Percentiles rank a stretch among this genome's conserved stretches.
phyloP scores from a whole-genome alignment of 2,113 vertebrate species.

The Gallinago jamesoni region DNA sequence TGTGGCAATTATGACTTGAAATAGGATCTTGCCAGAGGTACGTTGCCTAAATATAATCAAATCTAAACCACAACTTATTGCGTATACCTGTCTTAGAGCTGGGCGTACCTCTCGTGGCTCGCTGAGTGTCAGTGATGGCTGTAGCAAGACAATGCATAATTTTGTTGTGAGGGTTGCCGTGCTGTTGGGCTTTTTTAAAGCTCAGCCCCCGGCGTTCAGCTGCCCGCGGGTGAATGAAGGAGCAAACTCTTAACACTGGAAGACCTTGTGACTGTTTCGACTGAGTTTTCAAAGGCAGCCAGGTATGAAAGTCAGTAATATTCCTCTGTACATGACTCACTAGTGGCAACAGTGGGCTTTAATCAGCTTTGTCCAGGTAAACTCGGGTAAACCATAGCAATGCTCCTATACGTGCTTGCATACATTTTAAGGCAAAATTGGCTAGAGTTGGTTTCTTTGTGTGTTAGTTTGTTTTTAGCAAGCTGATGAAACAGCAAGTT shows the following conservation, averaged over 20 bases:
- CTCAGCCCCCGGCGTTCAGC: not conserved
- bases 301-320: not conserved
- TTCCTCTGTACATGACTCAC: not conserved
- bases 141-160: not conserved
- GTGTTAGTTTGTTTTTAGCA: not conserved
- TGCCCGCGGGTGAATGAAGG: not conserved
- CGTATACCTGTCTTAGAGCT: not conserved
- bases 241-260: not conserved
- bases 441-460: not conserved
- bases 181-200: not conserved
- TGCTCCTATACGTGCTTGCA: not conserved
- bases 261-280: not conserved
- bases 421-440: not conserved
- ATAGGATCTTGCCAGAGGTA: constrained; percentile 34
- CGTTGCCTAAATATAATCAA: constrained; percentile 37
- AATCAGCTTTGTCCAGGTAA: not conserved
- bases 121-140: not conserved
- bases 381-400: not conserved
- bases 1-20: constrained; percentile 51
- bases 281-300: constrained; percentile 1
- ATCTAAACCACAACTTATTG: constrained; percentile 1
- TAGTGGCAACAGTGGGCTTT: not conserved
- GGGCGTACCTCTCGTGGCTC: not conserved
- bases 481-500: constrained; percentile 3
- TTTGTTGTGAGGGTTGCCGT: not conserved